Evolutionary conservation across 2,113 vertebrate genomes (phyloP), one percentile per base, ranked within the genome.

Genomic region (Empidonax alnorum): DNA sequence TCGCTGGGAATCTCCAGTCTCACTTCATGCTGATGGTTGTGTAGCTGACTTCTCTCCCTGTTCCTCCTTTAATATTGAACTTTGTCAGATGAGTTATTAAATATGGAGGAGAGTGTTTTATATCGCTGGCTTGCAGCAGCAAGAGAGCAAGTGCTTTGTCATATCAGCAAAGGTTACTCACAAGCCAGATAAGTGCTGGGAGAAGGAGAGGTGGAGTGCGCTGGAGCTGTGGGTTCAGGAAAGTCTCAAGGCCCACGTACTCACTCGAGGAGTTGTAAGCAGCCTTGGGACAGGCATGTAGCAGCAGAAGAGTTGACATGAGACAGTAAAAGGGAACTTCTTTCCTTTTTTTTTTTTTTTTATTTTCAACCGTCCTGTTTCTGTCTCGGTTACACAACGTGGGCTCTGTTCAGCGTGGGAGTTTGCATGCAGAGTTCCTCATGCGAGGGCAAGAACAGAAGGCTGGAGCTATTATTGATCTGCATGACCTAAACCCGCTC

Each of bases 111-210:
- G 76, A 66, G 76, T 4, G 10, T 42, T 94, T 81, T 78, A 18
- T 80, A 42, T 90, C 86, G n/a, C 50, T 84, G 76, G 19, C 84
- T 92, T 50, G 73, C 93, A 90, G 72, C 76, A 80, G 59, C 55
- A 41, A 17, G 79, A 46, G 47, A 69, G 42, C 76, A 42, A 84
- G 56, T 93, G 92, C 95, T 95, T 92, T 93, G 93, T 96, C 93
- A 96, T 87, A 44, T 25, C 66, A 78, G 58, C 92, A 89, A 82
- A 94, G 90, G 65, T 61, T 90, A 27, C 71, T 49, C 42, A 3
- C 25, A 42, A 90, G 80, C 42, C 86, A 92, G 74, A 66, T 73
- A 75, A 92, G 80, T 2, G 2, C 2, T 39, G 84, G 76, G 73
- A 84, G 59, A 27, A 79, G 59, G 75, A 72, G 87, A 53, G 83